These are phyloP conservation scores for Drosophila kepulauana DNA, from an alignment of 1,140 invertebrate species.

Conservation along the genomic window DNA sequence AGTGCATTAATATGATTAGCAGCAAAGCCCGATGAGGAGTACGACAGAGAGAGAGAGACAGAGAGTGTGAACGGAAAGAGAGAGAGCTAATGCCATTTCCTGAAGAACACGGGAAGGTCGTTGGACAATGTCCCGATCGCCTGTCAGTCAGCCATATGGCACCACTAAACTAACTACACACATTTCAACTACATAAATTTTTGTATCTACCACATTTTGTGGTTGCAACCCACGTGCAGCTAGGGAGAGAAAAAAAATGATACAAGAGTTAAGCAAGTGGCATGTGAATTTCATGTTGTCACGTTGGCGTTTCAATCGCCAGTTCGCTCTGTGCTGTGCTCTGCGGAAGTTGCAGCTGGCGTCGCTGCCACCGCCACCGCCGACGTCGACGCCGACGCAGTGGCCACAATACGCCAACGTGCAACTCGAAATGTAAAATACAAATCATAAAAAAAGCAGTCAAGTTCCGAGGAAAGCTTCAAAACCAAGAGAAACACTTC, in stretches of 20 bases:
- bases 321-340: no score
- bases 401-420: conserved; percentile 26
- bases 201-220: conserved; percentile 11
- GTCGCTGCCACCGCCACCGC: conserved; percentile 26
- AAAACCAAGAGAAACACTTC: neutral
- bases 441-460: neutral
- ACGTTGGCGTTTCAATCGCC: conserved; percentile 36
- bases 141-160: conserved; percentile 59
- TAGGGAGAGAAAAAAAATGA: neutral
- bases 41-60: no score
- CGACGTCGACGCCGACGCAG: conserved; percentile 32
- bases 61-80: no score
- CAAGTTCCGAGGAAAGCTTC: conserved; percentile 5
- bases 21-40: conserved; percentile 9
- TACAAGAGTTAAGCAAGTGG: conserved; percentile 36
- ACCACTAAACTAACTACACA: conserved; percentile 5
- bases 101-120: conserved; percentile 49
- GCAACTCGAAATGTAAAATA: neutral
- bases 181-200: neutral
- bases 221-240: conserved; percentile 68
- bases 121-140: conserved; percentile 31
- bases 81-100: conserved; percentile 71
- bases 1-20: conserved; percentile 81
- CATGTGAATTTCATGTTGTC: conserved; percentile 47
- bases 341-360: conserved; percentile 15